A percentile compares a stretch with the other conserved stretches of the same genome.
These are phyloP conservation scores for Slavum lentiscoides DNA, from an alignment of 2,888 invertebrate species.

Conservation along the genomic window DNA sequence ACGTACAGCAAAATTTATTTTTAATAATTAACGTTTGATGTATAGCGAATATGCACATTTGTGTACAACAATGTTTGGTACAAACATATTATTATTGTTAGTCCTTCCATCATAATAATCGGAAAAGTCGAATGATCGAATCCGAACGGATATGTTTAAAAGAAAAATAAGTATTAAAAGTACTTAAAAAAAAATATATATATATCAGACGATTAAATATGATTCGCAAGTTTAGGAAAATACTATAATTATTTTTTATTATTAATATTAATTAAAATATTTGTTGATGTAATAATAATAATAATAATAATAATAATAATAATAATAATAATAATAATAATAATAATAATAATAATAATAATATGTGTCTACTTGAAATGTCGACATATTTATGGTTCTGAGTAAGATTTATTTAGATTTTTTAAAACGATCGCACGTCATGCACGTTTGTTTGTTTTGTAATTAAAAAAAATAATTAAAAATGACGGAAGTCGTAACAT, in stretches of 20 bases:
- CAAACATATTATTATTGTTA: too few species aligned
- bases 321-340: not conserved
- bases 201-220: not conserved
- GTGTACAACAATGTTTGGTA: too few species aligned
- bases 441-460: not conserved
- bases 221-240: not conserved
- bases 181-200: not conserved
- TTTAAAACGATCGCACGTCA: not conserved
- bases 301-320: not conserved
- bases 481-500: slow-evolving; percentile 5
- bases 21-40: too few species aligned
- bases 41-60: too few species aligned
- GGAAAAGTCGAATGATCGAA: too few species aligned
- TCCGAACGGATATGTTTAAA: too few species aligned
- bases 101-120: too few species aligned
- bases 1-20: too few species aligned
- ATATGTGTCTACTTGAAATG: not conserved
- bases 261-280: not conserved
- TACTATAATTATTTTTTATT: not conserved
- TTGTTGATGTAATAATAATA: not conserved
- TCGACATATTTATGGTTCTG: not conserved
- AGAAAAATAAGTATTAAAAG: too few species aligned
- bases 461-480: slow-evolving; percentile 26
- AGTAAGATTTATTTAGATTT: slow-evolving; percentile 1
- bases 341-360: not conserved